Base-by-base conservation (phyloP, 2,888 invertebrate species). In the Ormyrus thymus region DNA sequence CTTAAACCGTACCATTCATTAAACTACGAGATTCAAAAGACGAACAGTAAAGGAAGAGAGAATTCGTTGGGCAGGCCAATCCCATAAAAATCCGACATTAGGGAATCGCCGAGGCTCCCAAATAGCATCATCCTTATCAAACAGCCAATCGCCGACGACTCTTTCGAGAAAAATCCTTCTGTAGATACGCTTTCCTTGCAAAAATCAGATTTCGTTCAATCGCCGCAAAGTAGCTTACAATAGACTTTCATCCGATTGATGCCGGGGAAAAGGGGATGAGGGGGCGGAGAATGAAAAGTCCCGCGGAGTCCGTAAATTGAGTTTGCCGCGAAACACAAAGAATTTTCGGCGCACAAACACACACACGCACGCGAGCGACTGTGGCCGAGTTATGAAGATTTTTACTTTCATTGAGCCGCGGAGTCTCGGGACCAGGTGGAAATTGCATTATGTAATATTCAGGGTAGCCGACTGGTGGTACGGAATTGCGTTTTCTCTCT, bases 401-500 rank as follows among this genome's bases (percentile, higher is more conserved):
- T 72, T 77, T 77, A 77, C 65, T 72, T 72, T 58, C 61, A 65
- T 50, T 56, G 62, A 13, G 10, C 10, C 43, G 46, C 29, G 15
- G 8, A 1, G 6, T 4, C 6, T 1, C 8, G 43, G 65, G 29
- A 58, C 46, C 83, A 84, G 83, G 83, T 86, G 85, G 84, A 86
- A 86, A 87, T 87, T 87, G 85, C 85, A 85, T 87, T 85, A 85
- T 87, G 86, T 86, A 87, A 87, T 87, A 87, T 88, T 86, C 86
- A 87, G 84, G 83, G 82, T 82, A 81, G 77, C 79, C 74, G 74
- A 68, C 53, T 46, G 64, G 11, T n/a, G 45, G 11, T 64, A 68
- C 50, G 79, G 78, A 82, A 83, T 83, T 82, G 80, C 81, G 80
- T 82, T 84, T 46, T 46, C 62, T 13, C n/a, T 13, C 58, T 43